phyloP scores from a whole-genome alignment of 2,797 vertebrate species.

The Zalophus californianus region DNA sequence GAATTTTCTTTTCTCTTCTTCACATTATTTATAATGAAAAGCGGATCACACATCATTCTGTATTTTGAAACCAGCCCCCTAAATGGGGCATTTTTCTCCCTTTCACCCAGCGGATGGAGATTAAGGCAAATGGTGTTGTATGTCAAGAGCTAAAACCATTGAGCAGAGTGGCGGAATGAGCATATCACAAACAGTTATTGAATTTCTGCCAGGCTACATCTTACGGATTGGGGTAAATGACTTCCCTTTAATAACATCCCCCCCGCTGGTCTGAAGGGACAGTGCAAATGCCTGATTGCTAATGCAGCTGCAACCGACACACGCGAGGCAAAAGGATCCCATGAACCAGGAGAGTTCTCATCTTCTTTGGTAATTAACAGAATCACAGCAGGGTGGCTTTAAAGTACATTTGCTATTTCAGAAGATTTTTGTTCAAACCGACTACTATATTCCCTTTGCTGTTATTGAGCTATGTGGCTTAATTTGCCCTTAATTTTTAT shows the following conservation, averaged over 20 bases:
- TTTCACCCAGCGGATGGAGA: conserved; percentile 63
- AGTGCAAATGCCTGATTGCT: conserved; percentile 83
- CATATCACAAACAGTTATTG: conserved; percentile 90
- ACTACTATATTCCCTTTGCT: conserved; percentile 75
- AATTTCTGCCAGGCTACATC: conserved; percentile 92
- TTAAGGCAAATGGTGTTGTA: conserved; percentile 83
- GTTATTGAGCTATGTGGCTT: conserved; percentile 55
- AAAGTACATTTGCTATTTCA: conserved; percentile 82
- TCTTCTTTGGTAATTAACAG: conserved; percentile 89
- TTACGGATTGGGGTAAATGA: conserved; percentile 88
- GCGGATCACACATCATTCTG: conserved; percentile 71
- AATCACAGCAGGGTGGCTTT: conserved; percentile 84
- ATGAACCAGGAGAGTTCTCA: conserved; percentile 86
- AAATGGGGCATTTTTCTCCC: conserved; percentile 63
- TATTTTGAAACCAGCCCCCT: conserved; percentile 79
- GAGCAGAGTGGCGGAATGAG: conserved; percentile 82
- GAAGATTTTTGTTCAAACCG: conserved; percentile 75
- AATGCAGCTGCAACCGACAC: conserved; percentile 83
- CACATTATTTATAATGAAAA: conserved; percentile 70
- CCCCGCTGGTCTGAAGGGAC: conserved; percentile 89
- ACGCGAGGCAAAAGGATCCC: conserved; percentile 81
- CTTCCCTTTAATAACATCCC: conserved; percentile 88
- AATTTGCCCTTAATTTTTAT: conserved; percentile 78
- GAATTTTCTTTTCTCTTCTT: conserved; percentile 48
- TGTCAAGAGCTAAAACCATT: conserved; percentile 83